Evolutionary conservation across 2,113 vertebrate species (phyloP).

Genomic region (Entelurus aequoreus): DNA sequence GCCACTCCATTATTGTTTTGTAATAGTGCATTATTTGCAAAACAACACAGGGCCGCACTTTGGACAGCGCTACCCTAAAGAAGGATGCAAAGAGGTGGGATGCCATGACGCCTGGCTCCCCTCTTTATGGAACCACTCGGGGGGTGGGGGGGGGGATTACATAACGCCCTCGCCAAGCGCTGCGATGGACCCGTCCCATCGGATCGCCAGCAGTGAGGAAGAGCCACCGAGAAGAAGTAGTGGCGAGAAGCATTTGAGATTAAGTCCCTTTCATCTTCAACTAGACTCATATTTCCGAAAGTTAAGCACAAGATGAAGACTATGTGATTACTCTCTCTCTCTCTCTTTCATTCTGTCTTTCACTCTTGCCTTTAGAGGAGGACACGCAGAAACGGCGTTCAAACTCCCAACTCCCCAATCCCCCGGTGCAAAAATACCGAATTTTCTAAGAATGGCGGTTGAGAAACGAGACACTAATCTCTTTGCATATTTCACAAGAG

Average conservation of each 20-base stretch:
- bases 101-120: constrained; percentile 36
- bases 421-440: constrained; percentile 65
- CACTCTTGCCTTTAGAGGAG: constrained; percentile 45
- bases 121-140: constrained; percentile 62
- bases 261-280: constrained; percentile 76
- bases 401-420: constrained; percentile 66
- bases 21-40: too few relatives aligned
- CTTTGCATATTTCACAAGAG: constrained; percentile 49
- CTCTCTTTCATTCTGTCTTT: constrained; percentile 36
- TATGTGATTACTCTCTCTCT: constrained; percentile 54
- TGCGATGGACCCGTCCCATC: constrained; percentile 61
- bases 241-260: constrained; percentile 63
- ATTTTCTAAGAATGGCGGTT: constrained; percentile 73
- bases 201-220: constrained; percentile 51
- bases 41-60: constrained; percentile 14
- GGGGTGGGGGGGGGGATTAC: constrained; percentile 52
- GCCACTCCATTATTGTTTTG: too few relatives aligned
- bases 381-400: constrained; percentile 66
- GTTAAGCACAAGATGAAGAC: constrained; percentile 67
- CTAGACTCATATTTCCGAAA: constrained; percentile 70
- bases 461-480: constrained; percentile 66
- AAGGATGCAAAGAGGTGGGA: constrained; percentile 43
- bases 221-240: constrained; percentile 44
- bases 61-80: not conserved
- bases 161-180: constrained; percentile 60